Conservation (phyloP, 2,113 vertebrate genomes). For the Leptosomus discolor region DNA sequence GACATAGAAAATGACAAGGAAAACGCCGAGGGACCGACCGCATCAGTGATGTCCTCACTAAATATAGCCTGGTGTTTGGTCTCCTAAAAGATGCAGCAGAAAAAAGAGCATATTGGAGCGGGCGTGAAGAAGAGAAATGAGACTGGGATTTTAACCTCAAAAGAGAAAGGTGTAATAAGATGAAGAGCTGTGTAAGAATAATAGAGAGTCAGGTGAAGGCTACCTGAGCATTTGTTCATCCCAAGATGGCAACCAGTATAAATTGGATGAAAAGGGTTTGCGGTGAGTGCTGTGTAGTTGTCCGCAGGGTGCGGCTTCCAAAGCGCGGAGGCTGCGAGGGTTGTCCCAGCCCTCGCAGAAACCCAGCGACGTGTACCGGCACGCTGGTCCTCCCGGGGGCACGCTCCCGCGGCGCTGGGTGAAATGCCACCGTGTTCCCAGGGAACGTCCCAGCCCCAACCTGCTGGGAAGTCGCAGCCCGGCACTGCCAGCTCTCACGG, state of each 20-base stretch:
- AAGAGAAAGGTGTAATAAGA: not conserved
- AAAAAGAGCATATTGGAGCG: not conserved
- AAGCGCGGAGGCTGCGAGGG: not conserved
- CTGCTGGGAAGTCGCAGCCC: not conserved
- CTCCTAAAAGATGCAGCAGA: not conserved
- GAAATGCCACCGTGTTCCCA: not conserved
- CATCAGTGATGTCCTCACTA: not conserved
- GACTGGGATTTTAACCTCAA: not conserved
- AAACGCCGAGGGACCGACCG: not conserved
- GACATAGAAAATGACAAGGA: conserved; percentile 4
- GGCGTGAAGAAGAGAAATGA: not conserved
- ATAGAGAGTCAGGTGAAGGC: not conserved
- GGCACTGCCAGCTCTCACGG: not conserved
- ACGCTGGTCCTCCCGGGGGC: not conserved
- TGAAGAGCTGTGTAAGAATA: not conserved
- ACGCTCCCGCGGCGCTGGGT: not conserved
- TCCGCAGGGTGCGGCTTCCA: not conserved
- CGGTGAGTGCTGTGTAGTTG: not conserved
- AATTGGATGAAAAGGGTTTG: not conserved
- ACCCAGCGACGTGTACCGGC: not conserved
- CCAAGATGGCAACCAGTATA: not conserved
- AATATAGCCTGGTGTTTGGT: conserved; percentile 2
- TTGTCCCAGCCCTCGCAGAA: not conserved
- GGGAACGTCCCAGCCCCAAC: not conserved
- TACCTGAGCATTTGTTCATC: not conserved